Percentiles rank a stretch among this genome's conserved stretches.
Conservation (phyloP, 2,888 invertebrate species). For the Noctua comes region DNA sequence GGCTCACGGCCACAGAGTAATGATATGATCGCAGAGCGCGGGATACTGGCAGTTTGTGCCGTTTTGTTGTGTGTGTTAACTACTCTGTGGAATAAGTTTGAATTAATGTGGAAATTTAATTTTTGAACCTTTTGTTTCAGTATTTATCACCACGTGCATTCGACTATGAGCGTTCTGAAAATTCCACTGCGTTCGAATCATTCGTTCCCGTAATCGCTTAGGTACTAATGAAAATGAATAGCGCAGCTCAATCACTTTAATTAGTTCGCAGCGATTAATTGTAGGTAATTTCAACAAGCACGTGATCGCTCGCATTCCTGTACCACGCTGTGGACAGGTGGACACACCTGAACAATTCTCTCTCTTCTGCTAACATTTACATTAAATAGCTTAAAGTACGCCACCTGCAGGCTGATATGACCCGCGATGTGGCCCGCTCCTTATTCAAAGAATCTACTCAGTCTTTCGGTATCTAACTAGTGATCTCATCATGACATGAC, state of each 20-base stretch:
- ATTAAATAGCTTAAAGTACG: neutral
- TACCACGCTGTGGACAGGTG: neutral
- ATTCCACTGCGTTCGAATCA: neutral
- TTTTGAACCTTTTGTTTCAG: neutral
- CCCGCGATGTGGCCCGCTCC: neutral
- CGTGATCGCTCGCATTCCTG: neutral
- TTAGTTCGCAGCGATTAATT: slow-evolving; percentile 14
- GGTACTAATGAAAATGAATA: slow-evolving; percentile 21
- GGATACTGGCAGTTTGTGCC: neutral
- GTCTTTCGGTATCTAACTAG: neutral
- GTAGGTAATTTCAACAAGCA: neutral
- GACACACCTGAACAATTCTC: neutral
- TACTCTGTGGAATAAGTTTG: neutral
- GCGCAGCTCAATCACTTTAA: slow-evolving; percentile 14
- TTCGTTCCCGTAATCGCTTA: slow-evolving; percentile 3
- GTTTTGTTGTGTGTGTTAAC: neutral
- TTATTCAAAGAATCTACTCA: neutral
- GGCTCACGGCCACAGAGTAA: slow-evolving; percentile 14
- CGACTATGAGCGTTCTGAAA: neutral
- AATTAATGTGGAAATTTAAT: neutral
- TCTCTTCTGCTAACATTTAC: neutral
- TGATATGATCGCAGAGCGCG: neutral
- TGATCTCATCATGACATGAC: neutral
- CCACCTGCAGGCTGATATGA: neutral
- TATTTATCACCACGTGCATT: neutral